Base-by-base conservation (phyloP, 2,797 vertebrate genomes). In the Chanos chanos region DNA sequence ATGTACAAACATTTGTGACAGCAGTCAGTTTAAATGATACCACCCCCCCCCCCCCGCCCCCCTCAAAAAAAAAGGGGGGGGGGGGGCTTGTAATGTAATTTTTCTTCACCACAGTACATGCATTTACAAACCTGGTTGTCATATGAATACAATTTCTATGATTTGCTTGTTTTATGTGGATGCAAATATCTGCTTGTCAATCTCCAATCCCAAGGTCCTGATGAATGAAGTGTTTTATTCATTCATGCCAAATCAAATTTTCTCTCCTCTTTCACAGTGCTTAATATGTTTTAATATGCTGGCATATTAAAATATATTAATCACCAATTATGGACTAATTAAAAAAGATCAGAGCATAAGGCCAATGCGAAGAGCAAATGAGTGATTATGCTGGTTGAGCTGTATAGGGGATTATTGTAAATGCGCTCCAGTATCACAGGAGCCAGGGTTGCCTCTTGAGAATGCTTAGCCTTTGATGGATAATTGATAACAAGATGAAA, bases 61-160 rank as follows among this genome's bases (percentile, higher is more conserved):
- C n/a, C 83, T 80, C 74, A 77, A 78, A 83, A 79, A 82, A 81
- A 82, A 79, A 83, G 68, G 73, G n/a, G n/a, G n/a, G n/a, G n/a
- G n/a, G n/a, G n/a, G n/a, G n/a, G n/a, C n/a, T n/a, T n/a, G 74
- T 87, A 86, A 88, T 86, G 82, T 83, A 74, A 86, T 75, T 83
- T 82, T 78, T 80, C 72, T 68, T 69, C 81, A 83, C 84, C 72
- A 66, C 81, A 82, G 85, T 72, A 77, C 60, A 45, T 71, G 78
- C 78, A 77, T 77, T 77, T 72, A 74, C 74, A 83, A 83, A 78
- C 76, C 81, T 39, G 70, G 84, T 74, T 77, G 74, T 45, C 64
- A 56, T 85, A 81, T 81, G 82, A 86, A 86, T 79, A 84, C 68
- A 64, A 61, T 72, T 72, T 67, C 50, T 60, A 65, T 74, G 75